phyloP scores from a whole-genome alignment of 2,888 invertebrate genomes.

The Timandra comae region DNA sequence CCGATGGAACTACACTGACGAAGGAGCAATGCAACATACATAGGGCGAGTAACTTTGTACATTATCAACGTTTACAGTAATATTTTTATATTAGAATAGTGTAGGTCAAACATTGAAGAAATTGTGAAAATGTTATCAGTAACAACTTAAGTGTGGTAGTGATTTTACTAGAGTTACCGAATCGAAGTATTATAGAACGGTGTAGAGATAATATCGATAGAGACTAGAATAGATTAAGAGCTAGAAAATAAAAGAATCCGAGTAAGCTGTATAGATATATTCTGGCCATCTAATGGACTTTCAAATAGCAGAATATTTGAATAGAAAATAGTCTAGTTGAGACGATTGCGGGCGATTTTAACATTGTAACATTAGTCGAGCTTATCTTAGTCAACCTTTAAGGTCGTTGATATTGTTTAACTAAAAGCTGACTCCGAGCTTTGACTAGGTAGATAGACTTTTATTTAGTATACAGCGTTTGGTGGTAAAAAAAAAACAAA shows the following conservation, averaged over 20 bases:
- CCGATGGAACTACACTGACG: constrained; percentile 55
- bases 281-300: constrained; percentile 47
- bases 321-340: constrained; percentile 44
- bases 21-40: constrained; percentile 54
- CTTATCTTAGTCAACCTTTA: constrained; percentile 41
- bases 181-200: constrained; percentile 50
- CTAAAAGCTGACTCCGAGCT: constrained; percentile 20
- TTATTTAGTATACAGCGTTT: constrained; percentile 41
- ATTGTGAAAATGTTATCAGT: constrained; percentile 39
- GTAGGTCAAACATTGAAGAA: constrained; percentile 45
- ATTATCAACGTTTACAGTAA: constrained; percentile 55
- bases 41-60: constrained; percentile 75
- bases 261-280: constrained; percentile 54
- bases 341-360: constrained; percentile 54
- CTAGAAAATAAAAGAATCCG: constrained; percentile 42
- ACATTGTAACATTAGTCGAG: constrained; percentile 54
- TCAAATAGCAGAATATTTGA: constrained; percentile 54
- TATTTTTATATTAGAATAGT: constrained; percentile 60
- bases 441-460: constrained; percentile 47
- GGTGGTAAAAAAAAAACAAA: constrained; percentile 46
- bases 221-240: constrained; percentile 56
- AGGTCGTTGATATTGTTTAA: constrained; percentile 27
- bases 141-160: constrained; percentile 58
- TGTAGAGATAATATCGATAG: constrained; percentile 45
- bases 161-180: constrained; percentile 42